Conservation (phyloP, 2,113 vertebrate species). For the Lasiurus borealis region DNA sequence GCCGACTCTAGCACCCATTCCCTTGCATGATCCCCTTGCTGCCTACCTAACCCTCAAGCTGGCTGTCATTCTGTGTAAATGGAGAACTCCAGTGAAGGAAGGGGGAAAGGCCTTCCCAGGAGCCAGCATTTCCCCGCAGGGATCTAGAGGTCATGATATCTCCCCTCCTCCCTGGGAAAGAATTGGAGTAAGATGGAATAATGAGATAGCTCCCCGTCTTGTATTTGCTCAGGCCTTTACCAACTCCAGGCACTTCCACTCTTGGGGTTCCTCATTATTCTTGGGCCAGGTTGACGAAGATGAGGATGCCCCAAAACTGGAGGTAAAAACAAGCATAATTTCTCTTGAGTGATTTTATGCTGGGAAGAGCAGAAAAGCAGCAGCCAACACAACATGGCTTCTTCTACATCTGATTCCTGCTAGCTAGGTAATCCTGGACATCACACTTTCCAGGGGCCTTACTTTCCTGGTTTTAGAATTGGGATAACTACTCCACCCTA, state of each 20-base stretch:
- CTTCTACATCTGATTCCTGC: background rate
- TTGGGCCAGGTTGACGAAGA: background rate
- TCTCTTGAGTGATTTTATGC: background rate
- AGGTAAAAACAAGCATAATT: too few species aligned
- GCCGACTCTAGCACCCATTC: background rate
- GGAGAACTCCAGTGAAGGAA: background rate
- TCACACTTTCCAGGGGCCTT: background rate
- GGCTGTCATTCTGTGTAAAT: background rate
- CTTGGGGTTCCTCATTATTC: background rate
- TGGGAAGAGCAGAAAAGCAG: background rate
- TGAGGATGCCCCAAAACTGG: background rate
- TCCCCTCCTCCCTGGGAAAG: constrained; percentile 15
- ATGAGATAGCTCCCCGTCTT: background rate
- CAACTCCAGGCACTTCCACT: background rate
- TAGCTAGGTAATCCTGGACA: background rate
- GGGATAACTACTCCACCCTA: too few species aligned
- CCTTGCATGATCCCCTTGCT: background rate
- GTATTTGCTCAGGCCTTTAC: constrained; percentile 4
- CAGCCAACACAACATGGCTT: fast-evolving
- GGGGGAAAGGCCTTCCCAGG: background rate
- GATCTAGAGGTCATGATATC: constrained; percentile 40
- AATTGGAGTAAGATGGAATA: background rate
- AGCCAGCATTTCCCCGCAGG: background rate
- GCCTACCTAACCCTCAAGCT: background rate
- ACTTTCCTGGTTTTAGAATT: background rate